Evolutionary conservation across 1,140 invertebrate genomes (phyloP).

Genomic region (Linepithema humile): DNA sequence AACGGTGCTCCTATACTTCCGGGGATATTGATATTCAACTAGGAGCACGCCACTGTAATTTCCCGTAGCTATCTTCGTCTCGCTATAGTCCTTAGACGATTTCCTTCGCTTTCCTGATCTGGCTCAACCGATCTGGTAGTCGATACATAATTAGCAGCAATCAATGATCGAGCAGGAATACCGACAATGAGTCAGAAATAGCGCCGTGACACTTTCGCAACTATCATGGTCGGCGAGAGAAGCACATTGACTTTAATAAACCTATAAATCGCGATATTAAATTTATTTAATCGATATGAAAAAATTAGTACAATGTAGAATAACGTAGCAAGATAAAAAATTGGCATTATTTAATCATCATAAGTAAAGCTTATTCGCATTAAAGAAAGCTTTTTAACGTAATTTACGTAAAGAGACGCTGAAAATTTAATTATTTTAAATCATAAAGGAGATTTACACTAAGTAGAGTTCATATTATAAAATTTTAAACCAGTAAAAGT

Average conservation of each 20-base stretch:
- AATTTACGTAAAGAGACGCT: no score
- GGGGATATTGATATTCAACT: conserved; percentile 79
- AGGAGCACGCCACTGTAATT: conserved; percentile 75
- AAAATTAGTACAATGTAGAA: no score
- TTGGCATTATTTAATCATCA: not conserved
- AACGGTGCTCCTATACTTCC: conserved; percentile 73
- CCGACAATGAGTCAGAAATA: not conserved
- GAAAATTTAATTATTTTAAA: no score
- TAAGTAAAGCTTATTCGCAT: not conserved
- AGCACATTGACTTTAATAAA: not conserved
- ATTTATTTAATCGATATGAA: not conserved
- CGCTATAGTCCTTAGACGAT: conserved; percentile 28
- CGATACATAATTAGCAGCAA: conserved; percentile 34
- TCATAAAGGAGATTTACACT: no score
- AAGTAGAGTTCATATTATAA: not conserved
- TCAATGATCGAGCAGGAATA: not conserved
- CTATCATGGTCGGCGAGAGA: not conserved
- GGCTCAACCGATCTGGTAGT: not conserved
- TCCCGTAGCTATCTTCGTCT: conserved; percentile 57
- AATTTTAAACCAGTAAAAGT: not conserved
- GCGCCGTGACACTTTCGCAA: not conserved
- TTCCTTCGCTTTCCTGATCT: conserved; percentile 21
- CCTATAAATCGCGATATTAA: not conserved
- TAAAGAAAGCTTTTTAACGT: no score
- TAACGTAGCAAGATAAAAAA: not conserved